phyloP scores from a whole-genome alignment of 2,797 vertebrate species.

The Geotrypetes seraphini region DNA sequence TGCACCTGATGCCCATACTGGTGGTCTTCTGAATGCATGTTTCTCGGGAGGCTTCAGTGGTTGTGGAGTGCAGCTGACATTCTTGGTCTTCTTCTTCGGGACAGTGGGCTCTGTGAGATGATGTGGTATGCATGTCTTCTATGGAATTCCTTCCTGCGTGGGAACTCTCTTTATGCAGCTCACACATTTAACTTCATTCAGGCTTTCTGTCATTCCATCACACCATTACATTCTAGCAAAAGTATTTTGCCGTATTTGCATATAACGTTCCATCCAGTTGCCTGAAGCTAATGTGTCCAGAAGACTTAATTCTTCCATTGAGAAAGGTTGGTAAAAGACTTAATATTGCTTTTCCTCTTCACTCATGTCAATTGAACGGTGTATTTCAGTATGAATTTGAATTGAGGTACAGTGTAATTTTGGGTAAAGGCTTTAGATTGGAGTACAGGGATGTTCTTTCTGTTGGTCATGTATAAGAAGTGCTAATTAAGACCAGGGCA shows the following conservation, averaged over 20 bases:
- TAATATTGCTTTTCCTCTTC: constrained; percentile 2
- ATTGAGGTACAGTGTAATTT: no score
- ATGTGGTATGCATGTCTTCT: constrained; percentile 52
- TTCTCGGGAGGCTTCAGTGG: constrained; percentile 4
- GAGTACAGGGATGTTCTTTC: no score
- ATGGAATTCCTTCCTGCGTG: constrained; percentile 56
- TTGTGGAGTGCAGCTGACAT: constrained; percentile 6
- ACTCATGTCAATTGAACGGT: constrained; percentile 14
- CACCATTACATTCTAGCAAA: constrained; percentile 37
- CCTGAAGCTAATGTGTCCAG: constrained; percentile 35
- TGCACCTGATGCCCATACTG: background rate
- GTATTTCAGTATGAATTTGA: no score
- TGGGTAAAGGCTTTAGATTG: no score
- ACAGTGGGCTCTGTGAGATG: constrained; percentile 56
- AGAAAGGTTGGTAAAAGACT: constrained; percentile 60
- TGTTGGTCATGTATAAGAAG: no score
- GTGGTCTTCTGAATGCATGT: background rate
- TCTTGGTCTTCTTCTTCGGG: constrained; percentile 30
- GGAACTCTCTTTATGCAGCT: constrained; percentile 53
- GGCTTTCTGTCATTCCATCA: constrained; percentile 41
- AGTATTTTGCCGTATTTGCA: constrained; percentile 37
- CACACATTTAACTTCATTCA: constrained; percentile 61
- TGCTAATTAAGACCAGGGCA: no score
- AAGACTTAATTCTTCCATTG: constrained; percentile 35
- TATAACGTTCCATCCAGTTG: constrained; percentile 16